Conservation (phyloP, 2,113 vertebrate species). For the Eonycteris spelaea region DNA sequence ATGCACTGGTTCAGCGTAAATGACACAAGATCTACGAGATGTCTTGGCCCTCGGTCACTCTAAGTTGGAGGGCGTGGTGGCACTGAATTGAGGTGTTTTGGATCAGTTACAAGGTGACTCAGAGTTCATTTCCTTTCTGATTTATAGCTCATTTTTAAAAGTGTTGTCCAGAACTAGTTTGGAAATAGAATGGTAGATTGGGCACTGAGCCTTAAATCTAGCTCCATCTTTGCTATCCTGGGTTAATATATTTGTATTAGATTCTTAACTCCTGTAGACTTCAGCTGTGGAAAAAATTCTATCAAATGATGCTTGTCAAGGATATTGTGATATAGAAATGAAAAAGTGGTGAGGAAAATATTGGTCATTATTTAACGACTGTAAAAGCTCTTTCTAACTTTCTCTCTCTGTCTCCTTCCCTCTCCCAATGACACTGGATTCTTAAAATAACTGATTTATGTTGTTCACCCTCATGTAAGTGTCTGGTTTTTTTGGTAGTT, state of each 20-base stretch:
- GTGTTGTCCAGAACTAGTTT: background rate
- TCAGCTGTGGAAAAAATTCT: background rate
- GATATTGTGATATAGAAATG: background rate
- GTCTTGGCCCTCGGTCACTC: background rate
- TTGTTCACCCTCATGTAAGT: background rate
- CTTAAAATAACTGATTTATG: background rate
- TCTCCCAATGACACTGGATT: background rate
- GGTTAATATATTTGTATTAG: background rate
- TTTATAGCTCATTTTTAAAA: slow-evolving; percentile 42
- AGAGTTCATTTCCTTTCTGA: slow-evolving; percentile 50
- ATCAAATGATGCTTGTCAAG: background rate
- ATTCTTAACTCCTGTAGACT: background rate
- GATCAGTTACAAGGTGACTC: slow-evolving; percentile 27
- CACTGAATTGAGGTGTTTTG: slow-evolving; percentile 30
- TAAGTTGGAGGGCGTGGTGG: background rate
- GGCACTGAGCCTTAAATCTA: background rate
- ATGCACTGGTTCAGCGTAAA: background rate
- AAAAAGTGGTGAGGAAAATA: background rate
- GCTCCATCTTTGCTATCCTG: background rate
- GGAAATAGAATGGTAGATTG: background rate
- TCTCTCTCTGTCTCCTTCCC: background rate
- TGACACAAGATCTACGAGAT: background rate
- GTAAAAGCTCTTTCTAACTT: background rate
- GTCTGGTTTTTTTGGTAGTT: background rate
- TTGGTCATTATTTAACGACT: background rate